Conservation (phyloP, 2,113 vertebrate genomes). For the Odontesthes bonariensis region DNA sequence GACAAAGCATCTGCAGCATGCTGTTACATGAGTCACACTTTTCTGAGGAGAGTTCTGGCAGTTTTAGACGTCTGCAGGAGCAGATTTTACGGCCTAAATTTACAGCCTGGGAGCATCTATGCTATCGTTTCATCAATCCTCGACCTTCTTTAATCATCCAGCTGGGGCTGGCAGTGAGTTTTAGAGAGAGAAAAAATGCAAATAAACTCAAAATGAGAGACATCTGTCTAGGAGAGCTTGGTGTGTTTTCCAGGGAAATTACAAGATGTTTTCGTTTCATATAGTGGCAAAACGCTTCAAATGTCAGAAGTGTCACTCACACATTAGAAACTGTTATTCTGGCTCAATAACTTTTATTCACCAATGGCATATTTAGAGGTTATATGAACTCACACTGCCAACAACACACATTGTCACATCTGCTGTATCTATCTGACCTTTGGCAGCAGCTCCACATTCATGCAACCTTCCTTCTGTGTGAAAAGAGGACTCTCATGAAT, state of each 20-base stretch:
- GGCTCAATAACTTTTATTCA: no score
- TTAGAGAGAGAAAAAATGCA: constrained; percentile 31
- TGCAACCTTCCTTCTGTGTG: background rate
- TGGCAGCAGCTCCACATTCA: background rate
- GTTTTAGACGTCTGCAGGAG: background rate
- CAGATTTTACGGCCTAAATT: background rate
- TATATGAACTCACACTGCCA: background rate
- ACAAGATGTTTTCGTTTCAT: background rate
- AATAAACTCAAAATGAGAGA: constrained; percentile 38
- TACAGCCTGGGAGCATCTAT: background rate
- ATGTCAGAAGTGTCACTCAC: no score
- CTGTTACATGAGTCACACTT: constrained; percentile 29
- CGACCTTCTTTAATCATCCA: background rate
- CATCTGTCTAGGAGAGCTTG: constrained; percentile 12
- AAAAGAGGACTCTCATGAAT: background rate
- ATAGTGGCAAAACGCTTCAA: background rate
- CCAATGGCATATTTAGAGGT: background rate
- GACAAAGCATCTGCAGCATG: constrained; percentile 29
- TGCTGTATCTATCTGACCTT: background rate
- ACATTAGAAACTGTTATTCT: no score
- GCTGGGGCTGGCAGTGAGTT: background rate
- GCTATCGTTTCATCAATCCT: background rate
- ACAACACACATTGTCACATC: background rate
- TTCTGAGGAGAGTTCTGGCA: constrained; percentile 13
- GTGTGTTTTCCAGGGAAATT: constrained; percentile 16